phyloP scores from a whole-genome alignment of 2,888 invertebrate species.

The Cecidostiba fungosa region DNA sequence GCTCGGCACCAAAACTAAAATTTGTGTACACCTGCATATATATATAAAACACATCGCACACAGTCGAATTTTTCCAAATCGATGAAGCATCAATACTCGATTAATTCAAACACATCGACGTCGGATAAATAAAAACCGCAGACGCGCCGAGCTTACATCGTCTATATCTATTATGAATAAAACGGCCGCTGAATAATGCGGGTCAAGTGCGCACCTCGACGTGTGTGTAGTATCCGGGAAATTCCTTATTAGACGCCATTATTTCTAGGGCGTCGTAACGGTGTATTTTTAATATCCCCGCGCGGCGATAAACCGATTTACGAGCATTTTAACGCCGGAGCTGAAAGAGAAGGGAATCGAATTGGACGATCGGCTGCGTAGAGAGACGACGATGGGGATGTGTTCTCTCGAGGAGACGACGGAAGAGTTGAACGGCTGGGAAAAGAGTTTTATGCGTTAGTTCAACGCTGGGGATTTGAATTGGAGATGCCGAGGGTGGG shows the following conservation, averaged over 20 bases:
- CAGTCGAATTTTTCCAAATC: slow-evolving; percentile 3
- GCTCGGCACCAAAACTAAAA: slow-evolving; percentile 41
- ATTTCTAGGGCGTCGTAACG: neutral
- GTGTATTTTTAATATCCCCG: slow-evolving; percentile 39
- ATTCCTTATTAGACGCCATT: neutral
- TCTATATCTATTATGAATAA: neutral
- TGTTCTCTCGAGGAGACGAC: too few species aligned
- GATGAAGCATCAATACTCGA: too few species aligned
- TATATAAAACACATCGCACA: too few species aligned
- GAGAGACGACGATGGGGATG: neutral
- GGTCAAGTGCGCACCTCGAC: neutral
- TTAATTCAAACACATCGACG: neutral
- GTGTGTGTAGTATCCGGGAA: too few species aligned
- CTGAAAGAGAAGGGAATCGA: neutral
- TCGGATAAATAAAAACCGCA: neutral
- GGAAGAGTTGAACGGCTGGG: too few species aligned
- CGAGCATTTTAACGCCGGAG: neutral
- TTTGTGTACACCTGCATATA: slow-evolving; percentile 13
- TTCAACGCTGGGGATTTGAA: too few species aligned
- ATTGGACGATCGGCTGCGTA: slow-evolving; percentile 24
- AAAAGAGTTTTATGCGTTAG: too few species aligned
- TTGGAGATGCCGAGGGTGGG: too few species aligned
- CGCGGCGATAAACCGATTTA: slow-evolving; percentile 21
- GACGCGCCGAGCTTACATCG: neutral
- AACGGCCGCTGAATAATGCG: neutral